phyloP scores from a whole-genome alignment of 2,888 invertebrate species.

The Byasa hedistus region DNA sequence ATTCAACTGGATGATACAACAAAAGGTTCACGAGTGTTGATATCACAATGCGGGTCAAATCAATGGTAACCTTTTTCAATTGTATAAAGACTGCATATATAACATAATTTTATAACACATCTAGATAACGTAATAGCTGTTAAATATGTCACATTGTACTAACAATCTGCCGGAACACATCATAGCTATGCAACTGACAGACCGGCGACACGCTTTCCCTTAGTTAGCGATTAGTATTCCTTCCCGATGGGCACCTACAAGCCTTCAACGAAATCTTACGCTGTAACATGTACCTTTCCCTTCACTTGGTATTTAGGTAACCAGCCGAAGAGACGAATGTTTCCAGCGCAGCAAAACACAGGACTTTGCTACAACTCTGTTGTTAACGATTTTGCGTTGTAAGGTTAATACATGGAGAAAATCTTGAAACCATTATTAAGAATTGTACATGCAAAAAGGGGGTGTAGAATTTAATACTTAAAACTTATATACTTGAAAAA shows the following conservation, averaged over 20 bases:
- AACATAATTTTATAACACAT: neutral
- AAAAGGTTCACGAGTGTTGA: too few relatives aligned
- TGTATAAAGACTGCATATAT: too few relatives aligned
- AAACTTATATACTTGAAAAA: too few relatives aligned
- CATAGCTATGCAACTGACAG: slow-evolving; percentile 26
- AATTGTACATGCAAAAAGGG: too few relatives aligned
- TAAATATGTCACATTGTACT: neutral
- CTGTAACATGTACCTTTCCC: slow-evolving; percentile 24
- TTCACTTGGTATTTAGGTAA: slow-evolving; percentile 15
- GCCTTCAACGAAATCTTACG: slow-evolving; percentile 23
- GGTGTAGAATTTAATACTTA: too few relatives aligned
- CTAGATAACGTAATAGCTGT: neutral
- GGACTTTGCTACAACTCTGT: neutral
- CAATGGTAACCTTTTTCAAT: too few relatives aligned
- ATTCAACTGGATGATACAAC: too few relatives aligned
- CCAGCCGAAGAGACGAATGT: slow-evolving; percentile 1
- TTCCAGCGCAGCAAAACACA: neutral
- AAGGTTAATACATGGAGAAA: too few relatives aligned
- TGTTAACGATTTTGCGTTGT: neutral
- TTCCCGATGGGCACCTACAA: slow-evolving; percentile 11
- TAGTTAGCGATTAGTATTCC: slow-evolving; percentile 25
- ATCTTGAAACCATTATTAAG: too few relatives aligned
- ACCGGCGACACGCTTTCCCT: slow-evolving; percentile 25
- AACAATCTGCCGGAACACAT: slow-evolving; percentile 41
- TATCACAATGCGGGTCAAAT: too few relatives aligned